Conservation (phyloP, 2,888 invertebrate genomes). For the Callyntrura guangdongensis region DNA sequence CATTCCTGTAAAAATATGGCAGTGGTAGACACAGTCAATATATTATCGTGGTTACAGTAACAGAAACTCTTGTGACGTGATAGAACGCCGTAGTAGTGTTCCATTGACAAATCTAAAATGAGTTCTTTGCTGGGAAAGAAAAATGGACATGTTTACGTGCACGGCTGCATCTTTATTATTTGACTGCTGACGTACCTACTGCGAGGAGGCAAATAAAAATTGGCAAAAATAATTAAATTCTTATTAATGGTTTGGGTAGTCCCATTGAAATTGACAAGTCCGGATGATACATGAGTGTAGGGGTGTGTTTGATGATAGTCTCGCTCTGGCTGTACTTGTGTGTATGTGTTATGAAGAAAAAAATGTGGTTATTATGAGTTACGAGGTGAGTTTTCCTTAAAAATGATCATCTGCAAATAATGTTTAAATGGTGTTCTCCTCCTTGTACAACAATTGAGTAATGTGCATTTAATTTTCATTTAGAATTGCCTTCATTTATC, state of each 20-base stretch:
- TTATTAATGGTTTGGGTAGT: constrained; percentile 56
- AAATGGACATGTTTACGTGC: constrained; percentile 47
- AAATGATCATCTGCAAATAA: constrained; percentile 53
- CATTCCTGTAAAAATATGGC: background rate
- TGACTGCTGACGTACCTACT: constrained; percentile 47
- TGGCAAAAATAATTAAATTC: constrained; percentile 74
- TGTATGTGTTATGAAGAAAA: constrained; percentile 12
- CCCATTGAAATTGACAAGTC: constrained; percentile 74
- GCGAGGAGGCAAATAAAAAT: constrained; percentile 54
- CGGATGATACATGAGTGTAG: constrained; percentile 70
- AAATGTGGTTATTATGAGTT: constrained; percentile 59
- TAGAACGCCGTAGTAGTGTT: background rate
- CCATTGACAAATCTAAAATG: constrained; percentile 59
- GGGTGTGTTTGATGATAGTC: constrained; percentile 68
- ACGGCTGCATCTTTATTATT: constrained; percentile 40
- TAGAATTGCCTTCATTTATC: constrained; percentile 35
- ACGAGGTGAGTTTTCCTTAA: constrained; percentile 52
- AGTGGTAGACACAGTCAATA: background rate
- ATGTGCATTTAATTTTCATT: constrained; percentile 39
- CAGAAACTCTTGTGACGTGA: background rate
- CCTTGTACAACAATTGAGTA: constrained; percentile 45
- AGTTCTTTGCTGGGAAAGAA: constrained; percentile 16
- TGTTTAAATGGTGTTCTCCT: constrained; percentile 48
- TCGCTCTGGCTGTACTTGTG: background rate
- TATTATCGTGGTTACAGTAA: background rate